These are phyloP conservation scores for Tetragnatha montana DNA, from an alignment of 2,888 invertebrate species.

Conservation along the genomic window DNA sequence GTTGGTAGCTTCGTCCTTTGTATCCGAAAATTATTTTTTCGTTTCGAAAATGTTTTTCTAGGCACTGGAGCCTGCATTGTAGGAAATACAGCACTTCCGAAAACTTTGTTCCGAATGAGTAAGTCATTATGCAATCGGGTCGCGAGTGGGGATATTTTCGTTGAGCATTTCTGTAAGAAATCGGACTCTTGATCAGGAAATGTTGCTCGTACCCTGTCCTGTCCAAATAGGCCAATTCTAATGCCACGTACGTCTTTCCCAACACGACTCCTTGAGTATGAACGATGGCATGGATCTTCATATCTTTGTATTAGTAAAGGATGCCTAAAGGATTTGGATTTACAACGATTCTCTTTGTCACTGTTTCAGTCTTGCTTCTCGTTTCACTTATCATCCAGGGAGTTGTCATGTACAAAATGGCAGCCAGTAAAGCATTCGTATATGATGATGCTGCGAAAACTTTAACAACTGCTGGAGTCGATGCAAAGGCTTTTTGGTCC, in stretches of 20 bases:
- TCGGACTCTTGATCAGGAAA: conserved; percentile 7
- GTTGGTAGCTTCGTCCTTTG: not conserved
- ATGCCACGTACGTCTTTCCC: not conserved
- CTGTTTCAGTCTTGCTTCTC: not conserved
- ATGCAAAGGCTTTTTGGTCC: not conserved
- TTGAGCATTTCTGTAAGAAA: not conserved
- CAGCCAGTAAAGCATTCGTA: not conserved
- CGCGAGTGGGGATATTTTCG: not conserved
- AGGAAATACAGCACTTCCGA: not conserved
- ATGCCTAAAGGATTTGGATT: not conserved
- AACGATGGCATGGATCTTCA: not conserved
- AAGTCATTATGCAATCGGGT: not conserved
- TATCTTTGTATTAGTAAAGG: not conserved
- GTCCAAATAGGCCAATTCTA: conserved; percentile 17
- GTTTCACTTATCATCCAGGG: not conserved
- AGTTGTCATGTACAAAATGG: not conserved
- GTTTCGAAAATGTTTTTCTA: not conserved
- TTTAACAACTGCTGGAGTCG: too few species aligned
- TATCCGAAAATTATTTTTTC: not conserved
- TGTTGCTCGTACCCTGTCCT: not conserved
- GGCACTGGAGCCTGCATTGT: too few species aligned
- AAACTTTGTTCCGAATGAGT: not conserved
- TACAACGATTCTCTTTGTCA: not conserved
- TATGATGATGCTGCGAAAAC: too few species aligned
- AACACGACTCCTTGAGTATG: conserved; percentile 27